A percentile compares a stretch with the other conserved stretches of the same genome.
Conservation (phyloP, 2,797 vertebrate genomes). For the Tadarida brasiliensis region DNA sequence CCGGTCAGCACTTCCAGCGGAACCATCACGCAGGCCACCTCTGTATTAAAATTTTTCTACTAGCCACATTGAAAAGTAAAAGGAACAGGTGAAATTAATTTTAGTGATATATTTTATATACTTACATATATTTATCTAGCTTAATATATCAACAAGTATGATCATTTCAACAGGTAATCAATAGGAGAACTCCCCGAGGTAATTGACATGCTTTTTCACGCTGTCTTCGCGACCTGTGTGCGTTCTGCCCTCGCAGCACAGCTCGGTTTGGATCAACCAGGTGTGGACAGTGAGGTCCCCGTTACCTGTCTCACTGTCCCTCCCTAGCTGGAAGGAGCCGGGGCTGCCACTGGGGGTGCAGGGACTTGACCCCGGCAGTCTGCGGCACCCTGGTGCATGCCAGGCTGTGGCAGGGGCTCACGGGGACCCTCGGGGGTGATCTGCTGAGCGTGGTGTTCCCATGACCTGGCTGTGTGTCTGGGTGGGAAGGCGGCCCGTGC, state of each 20-base stretch:
- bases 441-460: background rate
- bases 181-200: background rate
- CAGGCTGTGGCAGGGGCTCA: background rate
- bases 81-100: background rate
- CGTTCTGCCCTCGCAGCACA: rapidly evolving
- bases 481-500: background rate
- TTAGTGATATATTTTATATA: background rate
- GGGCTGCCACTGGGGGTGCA: background rate
- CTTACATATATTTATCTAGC: background rate
- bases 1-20: background rate
- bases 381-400: background rate
- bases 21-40: background rate
- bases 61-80: background rate
- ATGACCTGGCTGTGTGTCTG: background rate
- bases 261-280: rapidly evolving
- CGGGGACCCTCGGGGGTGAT: rapidly evolving
- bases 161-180: background rate
- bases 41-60: background rate
- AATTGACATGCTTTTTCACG: background rate
- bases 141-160: background rate
- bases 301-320: background rate
- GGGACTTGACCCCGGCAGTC: background rate
- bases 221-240: background rate
- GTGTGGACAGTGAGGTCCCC: background rate
- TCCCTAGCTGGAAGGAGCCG: background rate